Conservation (phyloP, 2,113 vertebrate genomes). For the Tragelaphus buxtoni region DNA sequence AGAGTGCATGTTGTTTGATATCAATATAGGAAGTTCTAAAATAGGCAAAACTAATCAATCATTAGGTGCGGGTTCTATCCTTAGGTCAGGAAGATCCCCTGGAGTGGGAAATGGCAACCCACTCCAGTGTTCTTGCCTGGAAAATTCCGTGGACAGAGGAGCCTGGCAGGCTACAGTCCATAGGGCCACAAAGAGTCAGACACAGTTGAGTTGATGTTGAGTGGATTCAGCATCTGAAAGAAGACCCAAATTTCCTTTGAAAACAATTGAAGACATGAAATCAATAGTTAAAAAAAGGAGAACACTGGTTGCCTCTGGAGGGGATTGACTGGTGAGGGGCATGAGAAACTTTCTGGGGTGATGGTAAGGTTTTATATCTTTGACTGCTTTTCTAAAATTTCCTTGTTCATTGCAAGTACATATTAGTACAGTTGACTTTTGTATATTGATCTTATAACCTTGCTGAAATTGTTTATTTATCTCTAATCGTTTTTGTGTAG, state of each 20-base stretch:
- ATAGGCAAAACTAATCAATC: not conserved
- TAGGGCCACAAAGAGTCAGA: not conserved
- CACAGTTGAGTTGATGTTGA: not conserved
- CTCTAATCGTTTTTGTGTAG: not conserved
- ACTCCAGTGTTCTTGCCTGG: not conserved
- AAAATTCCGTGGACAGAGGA: not conserved
- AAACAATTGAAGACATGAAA: not conserved
- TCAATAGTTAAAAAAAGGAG: not conserved
- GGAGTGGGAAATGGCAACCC: not conserved
- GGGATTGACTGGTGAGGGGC: not conserved
- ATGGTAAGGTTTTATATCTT: not conserved
- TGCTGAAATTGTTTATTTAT: not conserved
- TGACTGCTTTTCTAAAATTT: not conserved
- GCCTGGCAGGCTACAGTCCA: not conserved
- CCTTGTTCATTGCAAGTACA: not conserved
- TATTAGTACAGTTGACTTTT: not conserved
- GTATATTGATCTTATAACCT: not conserved
- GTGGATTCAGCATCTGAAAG: not conserved
- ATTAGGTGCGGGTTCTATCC: not conserved
- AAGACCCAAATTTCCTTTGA: not conserved
- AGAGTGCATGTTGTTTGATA: not conserved
- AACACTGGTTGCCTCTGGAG: not conserved
- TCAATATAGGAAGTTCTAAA: not conserved
- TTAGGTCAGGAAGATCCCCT: not conserved
- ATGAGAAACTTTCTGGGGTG: not conserved